Percentiles rank a stretch among this genome's conserved stretches.
Conservation (phyloP, 2,797 vertebrate species). For the Adrianichthys oophorus region DNA sequence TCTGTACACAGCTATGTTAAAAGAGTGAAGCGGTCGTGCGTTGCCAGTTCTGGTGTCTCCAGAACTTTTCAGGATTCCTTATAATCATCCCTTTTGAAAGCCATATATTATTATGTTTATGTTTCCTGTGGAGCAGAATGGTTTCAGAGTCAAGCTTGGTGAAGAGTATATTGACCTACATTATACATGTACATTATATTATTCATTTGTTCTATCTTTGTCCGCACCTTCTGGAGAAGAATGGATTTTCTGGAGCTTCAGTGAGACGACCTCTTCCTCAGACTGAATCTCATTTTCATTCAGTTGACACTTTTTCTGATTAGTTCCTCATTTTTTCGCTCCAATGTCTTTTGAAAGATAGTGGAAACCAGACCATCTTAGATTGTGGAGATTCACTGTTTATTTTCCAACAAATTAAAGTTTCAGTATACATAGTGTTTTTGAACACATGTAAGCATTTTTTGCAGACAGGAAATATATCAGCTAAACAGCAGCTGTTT, state of each 20-base stretch:
- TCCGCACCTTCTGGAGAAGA: background rate
- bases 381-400: background rate
- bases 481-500: background rate
- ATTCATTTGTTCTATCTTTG: background rate
- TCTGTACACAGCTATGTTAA: no score
- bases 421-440: no score
- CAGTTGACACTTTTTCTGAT: background rate
- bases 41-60: no score
- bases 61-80: no score
- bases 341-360: background rate
- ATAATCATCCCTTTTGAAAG: no score
- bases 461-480: conserved; percentile 1
- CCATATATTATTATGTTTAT: no score
- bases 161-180: background rate
- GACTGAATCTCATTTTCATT: background rate
- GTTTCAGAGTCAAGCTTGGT: no score
- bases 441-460: background rate
- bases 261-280: background rate
- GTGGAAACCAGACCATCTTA: background rate
- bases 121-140: no score
- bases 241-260: background rate
- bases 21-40: no score
- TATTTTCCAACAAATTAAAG: no score
- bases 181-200: background rate
- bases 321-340: background rate